A percentile compares a stretch with the other conserved stretches of the same genome.
phyloP scores from a whole-genome alignment of 2,797 vertebrate species.

The Lindbergichthys nudifrons region DNA sequence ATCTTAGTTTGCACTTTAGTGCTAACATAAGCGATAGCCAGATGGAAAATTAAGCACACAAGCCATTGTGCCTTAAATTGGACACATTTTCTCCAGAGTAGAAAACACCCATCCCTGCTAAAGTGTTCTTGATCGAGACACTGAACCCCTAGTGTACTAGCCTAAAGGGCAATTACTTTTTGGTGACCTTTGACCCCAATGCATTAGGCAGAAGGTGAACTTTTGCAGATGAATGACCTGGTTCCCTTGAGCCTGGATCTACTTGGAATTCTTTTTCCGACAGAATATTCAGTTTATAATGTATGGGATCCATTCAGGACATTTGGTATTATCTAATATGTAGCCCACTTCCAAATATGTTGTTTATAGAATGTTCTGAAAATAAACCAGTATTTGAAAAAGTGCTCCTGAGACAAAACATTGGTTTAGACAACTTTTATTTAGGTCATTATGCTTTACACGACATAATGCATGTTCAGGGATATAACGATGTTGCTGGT shows the following conservation, averaged over 20 bases:
- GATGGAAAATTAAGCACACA: neutral
- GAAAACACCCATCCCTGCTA: neutral
- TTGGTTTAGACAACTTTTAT: slow-evolving; percentile 84
- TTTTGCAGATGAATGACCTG: neutral
- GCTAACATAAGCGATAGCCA: neutral
- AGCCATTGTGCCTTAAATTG: neutral
- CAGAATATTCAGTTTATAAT: neutral
- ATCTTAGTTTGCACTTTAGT: neutral
- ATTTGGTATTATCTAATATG: neutral
- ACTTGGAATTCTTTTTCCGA: neutral
- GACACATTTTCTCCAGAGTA: neutral
- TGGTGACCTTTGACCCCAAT: neutral
- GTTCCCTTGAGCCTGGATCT: neutral
- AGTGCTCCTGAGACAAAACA: slow-evolving; percentile 43
- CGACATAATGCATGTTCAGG: slow-evolving; percentile 82
- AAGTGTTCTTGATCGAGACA: neutral
- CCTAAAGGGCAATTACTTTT: neutral
- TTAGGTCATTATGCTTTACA: slow-evolving; percentile 85
- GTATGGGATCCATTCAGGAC: neutral
- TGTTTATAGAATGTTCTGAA: neutral
- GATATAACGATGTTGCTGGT: slow-evolving; percentile 79
- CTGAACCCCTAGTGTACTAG: neutral
- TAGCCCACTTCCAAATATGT: neutral
- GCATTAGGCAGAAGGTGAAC: neutral
- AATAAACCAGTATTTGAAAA: slow-evolving; percentile 1